Evolutionary conservation across 2,797 vertebrate species (phyloP).

Genomic region (Megaceryle alcyon): DNA sequence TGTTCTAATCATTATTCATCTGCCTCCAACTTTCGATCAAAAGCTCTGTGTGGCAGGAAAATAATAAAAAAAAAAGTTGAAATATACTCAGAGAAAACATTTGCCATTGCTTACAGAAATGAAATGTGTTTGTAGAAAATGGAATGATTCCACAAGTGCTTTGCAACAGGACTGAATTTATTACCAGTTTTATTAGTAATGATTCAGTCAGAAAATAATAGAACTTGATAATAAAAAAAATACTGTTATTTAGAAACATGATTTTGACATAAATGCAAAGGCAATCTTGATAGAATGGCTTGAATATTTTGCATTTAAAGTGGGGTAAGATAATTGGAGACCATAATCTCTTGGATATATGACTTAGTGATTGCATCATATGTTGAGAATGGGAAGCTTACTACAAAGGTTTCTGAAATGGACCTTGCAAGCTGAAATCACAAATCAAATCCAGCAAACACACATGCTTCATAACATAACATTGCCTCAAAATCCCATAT

Average conservation of each 20-base stretch:
- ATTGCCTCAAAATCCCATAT: not conserved
- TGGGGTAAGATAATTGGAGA: not conserved
- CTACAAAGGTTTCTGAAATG: not conserved
- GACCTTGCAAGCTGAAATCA: not conserved
- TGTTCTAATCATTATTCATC: constrained; percentile 14
- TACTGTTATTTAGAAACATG: not conserved
- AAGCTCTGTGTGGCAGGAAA: not conserved
- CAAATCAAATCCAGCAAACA: not conserved
- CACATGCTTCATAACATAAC: not conserved
- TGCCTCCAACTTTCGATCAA: constrained; percentile 27
- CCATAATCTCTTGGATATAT: not conserved
- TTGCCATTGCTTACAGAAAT: not conserved
- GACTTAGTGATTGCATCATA: not conserved
- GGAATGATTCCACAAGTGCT: not conserved
- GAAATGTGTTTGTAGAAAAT: constrained; percentile 5
- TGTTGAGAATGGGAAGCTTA: not conserved
- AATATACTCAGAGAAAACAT: not conserved
- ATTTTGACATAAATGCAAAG: constrained; percentile 2
- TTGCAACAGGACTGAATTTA: not conserved
- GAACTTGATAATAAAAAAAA: not conserved
- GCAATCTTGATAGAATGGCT: not conserved
- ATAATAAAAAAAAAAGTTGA: not conserved
- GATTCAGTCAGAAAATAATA: not conserved
- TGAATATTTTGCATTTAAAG: not conserved
- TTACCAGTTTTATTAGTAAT: not conserved